These are phyloP conservation scores for Ichneumoninae sp. DNA, from an alignment of 2,888 invertebrate genomes.

Conservation along the genomic window DNA sequence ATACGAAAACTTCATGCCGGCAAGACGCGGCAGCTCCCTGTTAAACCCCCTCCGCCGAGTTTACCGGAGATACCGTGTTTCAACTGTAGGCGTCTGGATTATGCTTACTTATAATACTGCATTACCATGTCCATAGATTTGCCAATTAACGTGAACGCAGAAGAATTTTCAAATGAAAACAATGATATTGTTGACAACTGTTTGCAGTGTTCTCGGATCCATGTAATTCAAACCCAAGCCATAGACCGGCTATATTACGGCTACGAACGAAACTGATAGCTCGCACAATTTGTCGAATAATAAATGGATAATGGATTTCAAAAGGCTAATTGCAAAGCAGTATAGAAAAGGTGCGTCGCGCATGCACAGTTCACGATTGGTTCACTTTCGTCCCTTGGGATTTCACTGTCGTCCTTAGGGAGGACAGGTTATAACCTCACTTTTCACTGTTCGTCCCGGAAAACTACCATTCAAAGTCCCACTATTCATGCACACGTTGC, in stretches of 20 bases:
- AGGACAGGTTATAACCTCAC: too few species aligned
- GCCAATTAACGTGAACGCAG: conserved; percentile 53
- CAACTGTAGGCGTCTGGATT: conserved; percentile 71
- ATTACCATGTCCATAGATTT: conserved; percentile 53
- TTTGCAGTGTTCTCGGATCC: neutral
- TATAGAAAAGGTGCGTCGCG: too few species aligned
- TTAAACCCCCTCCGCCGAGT: conserved; percentile 67
- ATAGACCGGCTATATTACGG: neutral
- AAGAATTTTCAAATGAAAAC: conserved; percentile 4
- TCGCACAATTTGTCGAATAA: neutral
- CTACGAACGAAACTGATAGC: neutral
- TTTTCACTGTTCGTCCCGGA: too few species aligned
- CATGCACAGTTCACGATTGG: too few species aligned
- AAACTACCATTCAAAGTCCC: too few species aligned
- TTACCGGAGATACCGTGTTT: conserved; percentile 61
- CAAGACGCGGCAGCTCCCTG: conserved; percentile 65
- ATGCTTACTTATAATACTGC: conserved; percentile 70
- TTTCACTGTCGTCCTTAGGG: too few species aligned
- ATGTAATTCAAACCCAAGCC: neutral
- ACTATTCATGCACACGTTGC: too few species aligned
- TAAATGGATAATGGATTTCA: neutral
- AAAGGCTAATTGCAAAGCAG: too few species aligned
- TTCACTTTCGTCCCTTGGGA: too few species aligned
- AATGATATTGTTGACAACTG: neutral
- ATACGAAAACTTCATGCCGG: conserved; percentile 82